These are phyloP conservation scores for Melanaphis sacchari DNA, from an alignment of 1,140 invertebrate species.

Conservation along the genomic window DNA sequence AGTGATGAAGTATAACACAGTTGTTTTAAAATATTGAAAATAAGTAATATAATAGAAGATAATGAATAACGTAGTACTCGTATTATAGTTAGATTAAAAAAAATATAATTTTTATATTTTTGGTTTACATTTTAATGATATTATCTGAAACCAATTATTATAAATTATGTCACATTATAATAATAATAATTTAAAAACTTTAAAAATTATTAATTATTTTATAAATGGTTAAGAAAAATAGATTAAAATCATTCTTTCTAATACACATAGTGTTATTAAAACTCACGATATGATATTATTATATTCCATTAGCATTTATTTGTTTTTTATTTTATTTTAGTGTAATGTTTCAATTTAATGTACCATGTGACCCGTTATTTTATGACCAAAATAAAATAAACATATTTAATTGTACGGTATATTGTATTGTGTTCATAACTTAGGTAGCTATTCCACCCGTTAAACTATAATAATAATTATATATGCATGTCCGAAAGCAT, in stretches of 20 bases:
- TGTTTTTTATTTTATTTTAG: conserved; percentile 9
- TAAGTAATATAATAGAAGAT: too few relatives aligned
- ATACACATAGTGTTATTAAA: not conserved
- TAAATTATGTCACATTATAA: not conserved
- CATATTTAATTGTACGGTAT: not conserved
- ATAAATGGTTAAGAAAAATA: too few relatives aligned
- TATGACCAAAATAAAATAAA: conserved; percentile 40
- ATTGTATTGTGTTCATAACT: conserved; percentile 20
- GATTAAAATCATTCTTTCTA: not conserved
- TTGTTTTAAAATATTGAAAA: too few relatives aligned
- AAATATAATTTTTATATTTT: too few relatives aligned
- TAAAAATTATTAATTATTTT: not conserved
- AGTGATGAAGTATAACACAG: too few relatives aligned
- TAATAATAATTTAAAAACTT: not conserved
- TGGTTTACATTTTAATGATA: not conserved
- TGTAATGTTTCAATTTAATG: conserved; percentile 19
- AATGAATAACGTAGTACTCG: too few relatives aligned
- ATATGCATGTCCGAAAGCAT: not conserved
- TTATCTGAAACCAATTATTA: not conserved
- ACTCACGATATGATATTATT: not conserved
- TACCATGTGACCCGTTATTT: not conserved
- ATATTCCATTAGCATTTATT: conserved; percentile 13
- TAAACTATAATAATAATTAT: not conserved
- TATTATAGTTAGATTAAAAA: too few relatives aligned
- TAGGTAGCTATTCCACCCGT: not conserved